Evolutionary conservation across 2,888 invertebrate genomes (phyloP).

Genomic region (Malacosoma neustria): DNA sequence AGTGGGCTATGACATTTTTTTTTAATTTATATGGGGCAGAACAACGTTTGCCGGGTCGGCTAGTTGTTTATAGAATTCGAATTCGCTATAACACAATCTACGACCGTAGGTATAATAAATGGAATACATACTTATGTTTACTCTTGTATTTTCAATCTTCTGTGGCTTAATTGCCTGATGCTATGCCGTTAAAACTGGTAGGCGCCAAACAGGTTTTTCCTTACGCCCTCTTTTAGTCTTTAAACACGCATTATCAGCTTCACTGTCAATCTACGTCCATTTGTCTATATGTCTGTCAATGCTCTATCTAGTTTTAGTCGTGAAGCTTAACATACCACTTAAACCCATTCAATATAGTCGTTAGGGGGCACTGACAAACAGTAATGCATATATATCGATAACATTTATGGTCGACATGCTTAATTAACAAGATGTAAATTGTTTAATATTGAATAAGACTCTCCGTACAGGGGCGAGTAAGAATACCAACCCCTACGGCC

Average conservation of each 20-base stretch:
- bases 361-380: slow-evolving; percentile 1
- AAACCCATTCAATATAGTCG: slow-evolving; percentile 4
- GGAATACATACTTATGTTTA: no score
- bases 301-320: slow-evolving; percentile 24
- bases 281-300: slow-evolving; percentile 34
- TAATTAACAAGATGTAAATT: no score
- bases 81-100: no score
- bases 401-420: no score
- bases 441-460: no score
- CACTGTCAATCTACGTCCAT: slow-evolving; percentile 31
- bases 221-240: slow-evolving; percentile 5
- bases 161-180: slow-evolving; percentile 4
- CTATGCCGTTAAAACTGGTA: slow-evolving; percentile 3
- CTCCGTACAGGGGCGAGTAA: neutral
- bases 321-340: slow-evolving; percentile 26
- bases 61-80: no score
- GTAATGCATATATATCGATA: no score
- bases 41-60: no score
- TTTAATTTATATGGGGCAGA: no score
- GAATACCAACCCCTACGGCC: neutral
- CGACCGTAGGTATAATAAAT: no score
- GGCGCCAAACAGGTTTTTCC: slow-evolving; percentile 13
- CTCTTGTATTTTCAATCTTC: no score
- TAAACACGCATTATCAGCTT: slow-evolving; percentile 17
- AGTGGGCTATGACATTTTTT: no score